Evolutionary conservation across 2,888 invertebrate species (phyloP).

Genomic region (Coenonympha arcania): DNA sequence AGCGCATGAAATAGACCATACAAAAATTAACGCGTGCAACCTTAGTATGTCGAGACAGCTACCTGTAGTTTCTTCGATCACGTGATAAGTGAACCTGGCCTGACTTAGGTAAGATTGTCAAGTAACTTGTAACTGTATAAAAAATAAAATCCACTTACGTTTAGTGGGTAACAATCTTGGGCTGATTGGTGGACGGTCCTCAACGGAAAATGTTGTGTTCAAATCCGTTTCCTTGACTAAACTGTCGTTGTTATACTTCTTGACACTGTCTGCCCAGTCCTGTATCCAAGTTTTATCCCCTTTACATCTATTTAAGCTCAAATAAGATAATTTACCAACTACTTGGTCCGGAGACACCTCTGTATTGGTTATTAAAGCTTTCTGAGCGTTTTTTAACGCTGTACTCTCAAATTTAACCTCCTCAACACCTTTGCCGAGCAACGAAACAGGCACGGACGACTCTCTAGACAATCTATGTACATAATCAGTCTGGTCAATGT

Average conservation of each 20-base stretch:
- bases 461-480: constrained; percentile 64
- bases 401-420: constrained; percentile 61
- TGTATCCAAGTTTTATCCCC: constrained; percentile 76
- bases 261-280: constrained; percentile 78
- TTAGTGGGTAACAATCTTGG: constrained; percentile 53
- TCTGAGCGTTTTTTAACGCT: constrained; percentile 56
- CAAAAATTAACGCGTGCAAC: too few relatives aligned
- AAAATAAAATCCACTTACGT: constrained; percentile 47
- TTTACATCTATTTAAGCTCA: constrained; percentile 66
- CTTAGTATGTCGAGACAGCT: too few relatives aligned
- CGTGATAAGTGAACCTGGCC: too few relatives aligned
- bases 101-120: too few relatives aligned
- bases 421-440: constrained; percentile 46
- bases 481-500: constrained; percentile 78
- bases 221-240: constrained; percentile 40
- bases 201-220: constrained; percentile 38
- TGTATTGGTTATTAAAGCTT: constrained; percentile 45
- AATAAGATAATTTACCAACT: constrained; percentile 60
- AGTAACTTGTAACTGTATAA: too few relatives aligned
- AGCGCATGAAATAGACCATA: too few relatives aligned
- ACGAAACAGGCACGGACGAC: constrained; percentile 60
- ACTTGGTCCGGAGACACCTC: constrained; percentile 54
- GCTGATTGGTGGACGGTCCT: constrained; percentile 59
- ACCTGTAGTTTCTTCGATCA: too few relatives aligned
- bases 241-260: constrained; percentile 64